Percentiles rank a stretch among this genome's conserved stretches.
These are phyloP conservation scores for Eonycteris spelaea DNA, from an alignment of 2,113 vertebrate genomes.

Conservation along the genomic window DNA sequence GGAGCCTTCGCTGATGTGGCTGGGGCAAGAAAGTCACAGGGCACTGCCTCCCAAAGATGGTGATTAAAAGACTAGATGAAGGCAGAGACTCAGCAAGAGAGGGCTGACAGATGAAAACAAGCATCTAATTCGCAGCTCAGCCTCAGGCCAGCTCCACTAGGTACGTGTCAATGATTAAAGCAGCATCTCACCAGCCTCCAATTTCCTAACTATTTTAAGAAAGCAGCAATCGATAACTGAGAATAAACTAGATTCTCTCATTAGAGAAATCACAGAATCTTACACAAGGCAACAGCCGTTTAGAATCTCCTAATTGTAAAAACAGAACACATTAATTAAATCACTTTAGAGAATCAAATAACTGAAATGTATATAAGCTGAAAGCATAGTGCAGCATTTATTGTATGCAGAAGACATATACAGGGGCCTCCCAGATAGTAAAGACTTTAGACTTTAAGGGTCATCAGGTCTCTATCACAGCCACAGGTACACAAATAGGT, in stretches of 20 bases:
- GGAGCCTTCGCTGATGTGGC: background rate
- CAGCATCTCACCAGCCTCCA: background rate
- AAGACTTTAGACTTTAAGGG: background rate
- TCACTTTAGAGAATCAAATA: constrained; percentile 34
- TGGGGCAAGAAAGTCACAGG: background rate
- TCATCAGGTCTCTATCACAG: background rate
- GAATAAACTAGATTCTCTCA: background rate
- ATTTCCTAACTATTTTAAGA: background rate
- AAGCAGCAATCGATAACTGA: background rate
- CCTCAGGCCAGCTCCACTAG: background rate
- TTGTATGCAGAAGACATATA: background rate
- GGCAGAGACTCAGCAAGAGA: background rate
- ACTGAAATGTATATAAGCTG: background rate
- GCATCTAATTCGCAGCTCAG: background rate
- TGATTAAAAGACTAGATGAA: background rate
- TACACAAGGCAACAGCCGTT: background rate
- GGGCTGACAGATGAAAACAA: background rate
- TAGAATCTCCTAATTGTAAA: background rate
- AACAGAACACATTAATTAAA: background rate
- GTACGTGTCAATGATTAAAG: background rate
- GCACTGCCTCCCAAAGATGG: background rate
- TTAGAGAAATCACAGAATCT: constrained; percentile 45
- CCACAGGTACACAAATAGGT: background rate
- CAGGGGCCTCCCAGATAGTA: background rate
- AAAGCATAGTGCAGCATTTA: background rate